phyloP scores from a whole-genome alignment of 2,888 invertebrate species.

The Drosophila heteroneura region DNA sequence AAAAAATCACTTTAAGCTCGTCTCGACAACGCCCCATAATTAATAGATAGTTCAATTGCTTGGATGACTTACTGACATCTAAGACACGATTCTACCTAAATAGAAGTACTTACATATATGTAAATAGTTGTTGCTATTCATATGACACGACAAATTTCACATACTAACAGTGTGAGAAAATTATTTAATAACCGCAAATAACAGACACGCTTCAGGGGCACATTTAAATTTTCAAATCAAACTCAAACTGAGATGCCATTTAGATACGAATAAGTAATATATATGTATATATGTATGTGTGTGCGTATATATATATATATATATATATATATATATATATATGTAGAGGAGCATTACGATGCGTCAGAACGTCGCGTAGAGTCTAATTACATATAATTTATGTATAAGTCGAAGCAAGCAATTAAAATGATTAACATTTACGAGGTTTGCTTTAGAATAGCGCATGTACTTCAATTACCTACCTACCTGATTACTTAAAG shows the following conservation, averaged over 20 bases:
- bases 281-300: neutral
- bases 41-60: slow-evolving; percentile 60
- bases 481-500: slow-evolving; percentile 22
- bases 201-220: slow-evolving; percentile 51
- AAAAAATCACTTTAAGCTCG: slow-evolving; percentile 20
- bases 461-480: slow-evolving; percentile 20
- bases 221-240: slow-evolving; percentile 48
- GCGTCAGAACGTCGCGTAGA: slow-evolving; percentile 35
- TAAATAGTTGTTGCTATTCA: slow-evolving; percentile 22
- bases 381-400: slow-evolving; percentile 68
- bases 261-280: slow-evolving; percentile 30
- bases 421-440: slow-evolving; percentile 45
- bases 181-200: slow-evolving; percentile 68
- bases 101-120: slow-evolving; percentile 12
- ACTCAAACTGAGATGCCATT: slow-evolving; percentile 53
- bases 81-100: slow-evolving; percentile 56
- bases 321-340: neutral
- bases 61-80: slow-evolving; percentile 68
- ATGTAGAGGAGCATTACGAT: slow-evolving; percentile 26
- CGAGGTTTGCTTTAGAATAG: slow-evolving; percentile 19
- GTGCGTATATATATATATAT: neutral
- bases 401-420: slow-evolving; percentile 49
- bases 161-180: slow-evolving; percentile 65
- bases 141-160: slow-evolving; percentile 25
- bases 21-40: slow-evolving; percentile 53